A percentile compares a stretch with the other conserved stretches of the same genome.
Evolutionary conservation across 2,113 vertebrate genomes (phyloP).

Genomic region (Synodontis membranacea): DNA sequence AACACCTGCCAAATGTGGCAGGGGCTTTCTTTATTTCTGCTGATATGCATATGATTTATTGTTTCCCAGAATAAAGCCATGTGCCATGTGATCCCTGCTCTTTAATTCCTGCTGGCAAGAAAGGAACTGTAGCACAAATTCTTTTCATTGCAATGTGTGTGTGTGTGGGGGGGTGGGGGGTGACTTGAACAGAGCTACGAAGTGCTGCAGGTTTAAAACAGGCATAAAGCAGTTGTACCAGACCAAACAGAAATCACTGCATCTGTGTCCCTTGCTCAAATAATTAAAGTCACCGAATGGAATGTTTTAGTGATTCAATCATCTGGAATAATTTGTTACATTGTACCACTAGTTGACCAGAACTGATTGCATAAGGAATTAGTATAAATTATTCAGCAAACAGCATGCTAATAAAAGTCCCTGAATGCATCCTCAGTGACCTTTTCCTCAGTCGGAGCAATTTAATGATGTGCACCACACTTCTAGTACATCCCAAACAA

Average conservation of each 20-base stretch:
- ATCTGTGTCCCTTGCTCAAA: neutral
- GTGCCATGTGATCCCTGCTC: neutral
- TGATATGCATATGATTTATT: conserved; percentile 1
- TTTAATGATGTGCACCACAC: neutral
- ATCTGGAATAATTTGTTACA: neutral
- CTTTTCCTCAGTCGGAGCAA: neutral
- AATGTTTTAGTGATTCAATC: neutral
- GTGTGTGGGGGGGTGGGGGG: too few species aligned
- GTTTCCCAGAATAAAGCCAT: neutral
- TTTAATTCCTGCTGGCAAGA: conserved; percentile 38
- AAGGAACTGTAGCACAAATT: conserved; percentile 27
- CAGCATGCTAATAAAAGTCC: neutral
- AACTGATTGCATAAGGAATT: neutral
- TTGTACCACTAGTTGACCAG: neutral
- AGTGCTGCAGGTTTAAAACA: conserved; percentile 35
- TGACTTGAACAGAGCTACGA: conserved; percentile 29
- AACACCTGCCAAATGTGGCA: neutral
- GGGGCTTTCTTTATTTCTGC: neutral
- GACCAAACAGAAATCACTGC: neutral
- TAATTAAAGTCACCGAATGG: neutral
- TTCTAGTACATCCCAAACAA: neutral
- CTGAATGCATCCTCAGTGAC: neutral
- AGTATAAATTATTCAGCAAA: neutral
- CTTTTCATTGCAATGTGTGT: conserved; percentile 30
- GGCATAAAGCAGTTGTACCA: neutral